Conservation (phyloP, 2,888 invertebrate genomes). For the Ceramica pisi region DNA sequence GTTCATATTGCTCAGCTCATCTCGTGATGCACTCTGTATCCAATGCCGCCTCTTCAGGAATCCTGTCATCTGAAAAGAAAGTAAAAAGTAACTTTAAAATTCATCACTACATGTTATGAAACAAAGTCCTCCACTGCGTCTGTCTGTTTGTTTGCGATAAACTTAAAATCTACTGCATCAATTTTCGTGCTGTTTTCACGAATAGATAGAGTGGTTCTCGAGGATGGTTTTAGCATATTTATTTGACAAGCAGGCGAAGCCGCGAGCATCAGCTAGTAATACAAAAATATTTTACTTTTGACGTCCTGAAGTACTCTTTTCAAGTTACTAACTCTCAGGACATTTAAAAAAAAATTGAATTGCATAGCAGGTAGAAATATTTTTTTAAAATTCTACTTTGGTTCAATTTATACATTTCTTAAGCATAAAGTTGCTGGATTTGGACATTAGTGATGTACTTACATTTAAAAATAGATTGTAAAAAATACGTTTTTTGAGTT, state of each 20-base stretch:
- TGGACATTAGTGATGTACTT: neutral
- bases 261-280: too few relatives aligned
- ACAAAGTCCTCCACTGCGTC: too few relatives aligned
- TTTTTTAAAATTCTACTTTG: neutral
- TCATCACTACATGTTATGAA: too few relatives aligned
- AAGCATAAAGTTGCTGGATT: conserved; percentile 21
- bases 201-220: too few relatives aligned
- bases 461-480: too few relatives aligned
- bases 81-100: conserved; percentile 32
- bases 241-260: too few relatives aligned
- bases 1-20: conserved; percentile 77
- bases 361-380: neutral
- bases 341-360: neutral
- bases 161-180: too few relatives aligned
- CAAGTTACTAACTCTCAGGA: neutral
- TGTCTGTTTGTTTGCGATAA: too few relatives aligned
- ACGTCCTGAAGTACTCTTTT: neutral
- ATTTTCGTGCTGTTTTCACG: too few relatives aligned
- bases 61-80: conserved; percentile 88
- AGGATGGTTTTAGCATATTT: too few relatives aligned
- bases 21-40: conserved; percentile 86
- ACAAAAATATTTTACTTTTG: neutral
- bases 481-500: neutral
- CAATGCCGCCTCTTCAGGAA: conserved; percentile 84
- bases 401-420: neutral